Conservation (phyloP, 2,797 vertebrate genomes). For the Vultur gryphus region DNA sequence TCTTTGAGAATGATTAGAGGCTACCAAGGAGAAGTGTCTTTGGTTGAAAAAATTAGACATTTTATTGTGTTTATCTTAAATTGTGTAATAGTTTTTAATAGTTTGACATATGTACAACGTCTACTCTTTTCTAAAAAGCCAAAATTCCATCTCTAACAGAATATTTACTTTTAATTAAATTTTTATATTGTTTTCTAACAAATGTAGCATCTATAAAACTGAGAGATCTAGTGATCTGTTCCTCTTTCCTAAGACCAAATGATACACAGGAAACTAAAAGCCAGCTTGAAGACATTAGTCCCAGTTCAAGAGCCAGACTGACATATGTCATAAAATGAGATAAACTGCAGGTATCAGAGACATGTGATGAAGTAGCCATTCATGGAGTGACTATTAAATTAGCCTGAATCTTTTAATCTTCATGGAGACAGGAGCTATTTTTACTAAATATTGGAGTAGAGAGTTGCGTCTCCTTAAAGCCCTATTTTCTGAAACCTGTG, state of each 20-base stretch:
- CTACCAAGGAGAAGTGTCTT: not conserved
- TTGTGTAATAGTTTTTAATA: not conserved
- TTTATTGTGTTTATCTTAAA: constrained; percentile 7
- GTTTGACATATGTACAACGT: not conserved
- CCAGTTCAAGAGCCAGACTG: not conserved
- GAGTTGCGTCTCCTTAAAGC: not conserved
- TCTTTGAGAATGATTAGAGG: constrained; percentile 2
- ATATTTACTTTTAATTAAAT: not conserved
- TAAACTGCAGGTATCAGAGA: not conserved
- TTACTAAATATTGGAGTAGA: not conserved
- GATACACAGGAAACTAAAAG: not conserved
- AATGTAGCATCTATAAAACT: not conserved
- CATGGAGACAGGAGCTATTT: not conserved
- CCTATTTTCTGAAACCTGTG: not conserved
- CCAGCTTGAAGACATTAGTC: not conserved
- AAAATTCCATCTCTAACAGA: not conserved
- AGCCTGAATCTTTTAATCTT: not conserved
- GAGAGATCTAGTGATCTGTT: not conserved
- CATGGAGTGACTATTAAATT: not conserved
- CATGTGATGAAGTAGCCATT: not conserved
- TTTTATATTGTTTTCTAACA: not conserved
- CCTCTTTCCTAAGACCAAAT: not conserved
- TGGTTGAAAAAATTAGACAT: not conserved
- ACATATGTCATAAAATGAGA: not conserved
- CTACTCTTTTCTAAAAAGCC: not conserved